A percentile compares a stretch with the other conserved stretches of the same genome.
phyloP scores from a whole-genome alignment of 2,797 vertebrate genomes.

The Trichosurus vulpecula region DNA sequence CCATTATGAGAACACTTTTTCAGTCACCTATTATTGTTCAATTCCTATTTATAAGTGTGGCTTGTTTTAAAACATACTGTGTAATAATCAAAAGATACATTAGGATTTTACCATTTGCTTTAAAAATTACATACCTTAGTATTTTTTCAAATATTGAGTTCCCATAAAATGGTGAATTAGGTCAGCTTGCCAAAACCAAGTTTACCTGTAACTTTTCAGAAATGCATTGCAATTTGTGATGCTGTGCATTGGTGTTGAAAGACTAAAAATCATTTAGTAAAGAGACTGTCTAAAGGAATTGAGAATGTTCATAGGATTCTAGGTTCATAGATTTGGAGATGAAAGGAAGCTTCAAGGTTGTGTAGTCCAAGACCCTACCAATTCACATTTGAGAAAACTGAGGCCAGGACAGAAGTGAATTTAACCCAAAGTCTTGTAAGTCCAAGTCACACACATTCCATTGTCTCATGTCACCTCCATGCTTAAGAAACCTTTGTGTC shows the following conservation, averaged over 20 bases:
- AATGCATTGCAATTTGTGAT: background rate
- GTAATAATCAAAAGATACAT: background rate
- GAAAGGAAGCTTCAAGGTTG: background rate
- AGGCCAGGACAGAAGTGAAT: background rate
- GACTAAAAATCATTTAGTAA: background rate
- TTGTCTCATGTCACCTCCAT: background rate
- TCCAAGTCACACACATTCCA: background rate
- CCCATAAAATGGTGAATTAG: background rate
- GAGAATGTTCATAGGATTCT: background rate
- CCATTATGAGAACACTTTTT: background rate
- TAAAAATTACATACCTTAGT: background rate
- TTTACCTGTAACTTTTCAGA: background rate
- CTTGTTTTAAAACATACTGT: background rate
- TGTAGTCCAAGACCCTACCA: background rate
- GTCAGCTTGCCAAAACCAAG: background rate
- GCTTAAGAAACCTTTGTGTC: too few relatives aligned
- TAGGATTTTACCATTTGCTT: background rate
- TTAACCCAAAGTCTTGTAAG: background rate
- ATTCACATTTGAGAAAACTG: background rate
- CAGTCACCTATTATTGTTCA: background rate
- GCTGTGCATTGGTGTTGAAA: background rate
- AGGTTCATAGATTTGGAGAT: background rate
- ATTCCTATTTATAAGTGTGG: background rate
- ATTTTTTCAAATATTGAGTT: background rate
- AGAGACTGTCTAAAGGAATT: background rate